Conservation (phyloP, 2,888 invertebrate genomes). For the Tigriopus californicus region DNA sequence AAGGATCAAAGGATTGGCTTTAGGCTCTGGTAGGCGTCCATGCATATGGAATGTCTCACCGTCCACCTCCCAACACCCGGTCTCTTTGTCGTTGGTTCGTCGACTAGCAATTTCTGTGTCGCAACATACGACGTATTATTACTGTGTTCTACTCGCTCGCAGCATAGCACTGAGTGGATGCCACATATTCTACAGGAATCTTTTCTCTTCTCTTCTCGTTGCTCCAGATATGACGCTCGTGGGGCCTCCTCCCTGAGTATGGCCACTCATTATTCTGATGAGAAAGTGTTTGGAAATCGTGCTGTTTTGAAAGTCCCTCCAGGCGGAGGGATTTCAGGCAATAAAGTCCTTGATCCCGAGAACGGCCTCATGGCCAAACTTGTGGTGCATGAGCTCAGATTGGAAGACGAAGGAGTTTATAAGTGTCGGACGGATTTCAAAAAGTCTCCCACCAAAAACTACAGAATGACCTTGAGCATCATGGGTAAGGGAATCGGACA, state of each 20-base stretch:
- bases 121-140: no score
- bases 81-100: no score
- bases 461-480: background rate
- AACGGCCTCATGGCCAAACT: background rate
- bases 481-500: constrained; percentile 4
- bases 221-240: constrained; percentile 13
- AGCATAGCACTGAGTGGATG: no score
- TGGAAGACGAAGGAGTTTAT: constrained; percentile 6
- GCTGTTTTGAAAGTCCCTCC: background rate
- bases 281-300: background rate
- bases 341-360: no score
- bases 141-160: no score
- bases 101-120: no score
- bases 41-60: no score
- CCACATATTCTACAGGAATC: no score
- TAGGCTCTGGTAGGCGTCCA: no score
- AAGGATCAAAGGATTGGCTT: no score
- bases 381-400: background rate
- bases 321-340: background rate
- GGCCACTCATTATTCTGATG: constrained; percentile 8
- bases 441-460: constrained; percentile 11
- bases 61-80: no score
- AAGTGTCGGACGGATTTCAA: constrained; percentile 15
- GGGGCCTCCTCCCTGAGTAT: background rate
- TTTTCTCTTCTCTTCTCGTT: no score